Evolutionary conservation across 2,113 vertebrate species (phyloP).

Genomic region (Cheilinus undulatus): DNA sequence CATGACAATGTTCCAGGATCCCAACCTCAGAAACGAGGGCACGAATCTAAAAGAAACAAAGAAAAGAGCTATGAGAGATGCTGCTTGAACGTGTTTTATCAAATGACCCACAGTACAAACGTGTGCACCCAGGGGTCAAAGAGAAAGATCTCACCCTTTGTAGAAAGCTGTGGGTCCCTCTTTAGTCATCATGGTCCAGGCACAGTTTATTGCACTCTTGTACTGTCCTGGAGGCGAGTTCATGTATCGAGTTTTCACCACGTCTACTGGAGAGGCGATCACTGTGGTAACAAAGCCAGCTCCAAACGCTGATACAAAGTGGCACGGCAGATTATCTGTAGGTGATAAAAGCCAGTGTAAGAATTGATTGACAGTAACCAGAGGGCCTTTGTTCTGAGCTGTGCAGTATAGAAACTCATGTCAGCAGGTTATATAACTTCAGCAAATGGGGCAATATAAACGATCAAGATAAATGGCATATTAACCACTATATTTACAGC

Average conservation of each 20-base stretch:
- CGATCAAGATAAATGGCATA: slow-evolving; percentile 33
- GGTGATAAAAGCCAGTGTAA: not conserved
- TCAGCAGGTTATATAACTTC: slow-evolving; percentile 24
- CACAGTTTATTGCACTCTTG: slow-evolving; percentile 83
- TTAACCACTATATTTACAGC: slow-evolving; percentile 35
- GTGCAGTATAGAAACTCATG: not conserved
- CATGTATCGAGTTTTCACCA: slow-evolving; percentile 91
- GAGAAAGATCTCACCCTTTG: slow-evolving; percentile 83
- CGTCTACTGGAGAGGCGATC: slow-evolving; percentile 88
- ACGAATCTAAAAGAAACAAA: slow-evolving; percentile 75
- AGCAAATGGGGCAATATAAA: slow-evolving; percentile 36
- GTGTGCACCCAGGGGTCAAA: not conserved
- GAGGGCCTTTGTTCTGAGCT: slow-evolving; percentile 28
- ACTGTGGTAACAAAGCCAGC: slow-evolving; percentile 89
- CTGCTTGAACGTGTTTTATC: no score
- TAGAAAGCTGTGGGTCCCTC: slow-evolving; percentile 89
- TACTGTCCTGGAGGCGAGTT: slow-evolving; percentile 89
- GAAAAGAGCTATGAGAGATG: no score
- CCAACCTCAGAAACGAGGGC: slow-evolving; percentile 84
- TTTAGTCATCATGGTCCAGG: slow-evolving; percentile 87
- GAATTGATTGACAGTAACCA: not conserved
- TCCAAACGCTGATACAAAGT: slow-evolving; percentile 86
- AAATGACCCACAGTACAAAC: not conserved
- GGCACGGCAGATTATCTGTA: slow-evolving; percentile 89
- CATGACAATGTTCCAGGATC: slow-evolving; percentile 87